Base-by-base conservation (phyloP, 2,888 invertebrate species). In the Caenorhabditis japonica region DNA sequence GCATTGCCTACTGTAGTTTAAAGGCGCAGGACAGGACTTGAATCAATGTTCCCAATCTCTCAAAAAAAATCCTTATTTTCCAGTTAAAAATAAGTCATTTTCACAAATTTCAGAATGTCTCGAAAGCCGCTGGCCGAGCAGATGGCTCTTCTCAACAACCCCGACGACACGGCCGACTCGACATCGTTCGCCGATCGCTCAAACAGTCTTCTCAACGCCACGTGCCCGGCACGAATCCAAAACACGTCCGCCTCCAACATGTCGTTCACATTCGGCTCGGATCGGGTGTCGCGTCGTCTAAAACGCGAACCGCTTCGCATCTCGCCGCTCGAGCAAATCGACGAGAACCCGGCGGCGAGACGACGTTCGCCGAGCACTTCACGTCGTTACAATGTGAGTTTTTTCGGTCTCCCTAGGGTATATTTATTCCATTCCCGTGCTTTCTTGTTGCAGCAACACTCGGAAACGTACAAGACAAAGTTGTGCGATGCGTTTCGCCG, bases 381-480 rank as follows among this genome's bases (percentile, higher is more conserved):
- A 13, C 19, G 51, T n/a, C 33, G 41, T 15, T 23, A 49, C 36
- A 19, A 19, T 23, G n/a, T n/a, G 30, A 49, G 8, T 34, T 30
- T 47, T 15, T 17, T 30, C 17, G n/a, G 13, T 39, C 15, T 15
- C 58, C 2, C 38, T n/a, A 30, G 59, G 36, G 1, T 19, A 17
- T 47, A 30, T 30, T 44, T 44, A 23, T 44, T 44, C n/a, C 23
- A 23, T 44, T 27, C 15, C 0, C 17, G 23, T 30, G 15, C 15
- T n/a, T 17, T 23, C n/a, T 23, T 21, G 23, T 62, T 64, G 10
- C 55, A 64, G 64, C n/a, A 30, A 5, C 30, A 53, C 30, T 30
- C 62, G 43, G 80, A 80, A 12, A 72, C 66, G 25, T 80, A 62
- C 77, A 80, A 80, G 55, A 80, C 80, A 4, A 70, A 71, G 8